Percentiles rank a stretch among this genome's conserved stretches.
Conservation (phyloP, 2,888 invertebrate genomes). For the Yponomeuta cagnagella region DNA sequence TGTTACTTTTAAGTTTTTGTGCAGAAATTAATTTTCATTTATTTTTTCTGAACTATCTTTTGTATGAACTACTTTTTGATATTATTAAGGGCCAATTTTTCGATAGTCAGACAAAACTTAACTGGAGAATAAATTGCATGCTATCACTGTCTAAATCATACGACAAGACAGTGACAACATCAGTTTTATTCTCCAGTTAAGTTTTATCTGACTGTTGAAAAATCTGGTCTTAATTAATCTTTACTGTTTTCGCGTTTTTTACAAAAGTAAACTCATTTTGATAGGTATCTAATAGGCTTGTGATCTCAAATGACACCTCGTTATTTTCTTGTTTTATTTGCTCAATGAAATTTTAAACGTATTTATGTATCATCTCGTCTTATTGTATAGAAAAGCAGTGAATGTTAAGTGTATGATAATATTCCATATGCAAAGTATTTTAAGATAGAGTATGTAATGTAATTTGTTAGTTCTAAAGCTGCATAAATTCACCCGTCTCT, state of each 20-base stretch:
- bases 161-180: no score
- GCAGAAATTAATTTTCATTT: no score
- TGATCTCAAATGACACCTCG: neutral
- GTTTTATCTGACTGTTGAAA: no score
- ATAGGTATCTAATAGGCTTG: constrained; percentile 19
- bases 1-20: constrained; percentile 22
- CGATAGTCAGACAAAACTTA: no score
- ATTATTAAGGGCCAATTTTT: no score
- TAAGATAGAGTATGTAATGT: constrained; percentile 57
- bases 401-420: constrained; percentile 35
- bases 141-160: no score
- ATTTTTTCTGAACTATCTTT: no score
- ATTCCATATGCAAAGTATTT: constrained; percentile 73
- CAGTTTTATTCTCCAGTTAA: no score
- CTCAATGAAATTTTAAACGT: neutral
- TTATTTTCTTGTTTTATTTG: neutral
- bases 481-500: constrained; percentile 75
- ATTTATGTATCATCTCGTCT: neutral
- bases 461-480: constrained; percentile 61
- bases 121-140: no score
- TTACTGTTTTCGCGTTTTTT: neutral
- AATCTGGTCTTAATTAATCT: constrained; percentile 6
- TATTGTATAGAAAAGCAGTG: neutral
- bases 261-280: constrained; percentile 15
- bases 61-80: no score